phyloP scores from a whole-genome alignment of 2,113 vertebrate species.

The Budorcas taxicolor region DNA sequence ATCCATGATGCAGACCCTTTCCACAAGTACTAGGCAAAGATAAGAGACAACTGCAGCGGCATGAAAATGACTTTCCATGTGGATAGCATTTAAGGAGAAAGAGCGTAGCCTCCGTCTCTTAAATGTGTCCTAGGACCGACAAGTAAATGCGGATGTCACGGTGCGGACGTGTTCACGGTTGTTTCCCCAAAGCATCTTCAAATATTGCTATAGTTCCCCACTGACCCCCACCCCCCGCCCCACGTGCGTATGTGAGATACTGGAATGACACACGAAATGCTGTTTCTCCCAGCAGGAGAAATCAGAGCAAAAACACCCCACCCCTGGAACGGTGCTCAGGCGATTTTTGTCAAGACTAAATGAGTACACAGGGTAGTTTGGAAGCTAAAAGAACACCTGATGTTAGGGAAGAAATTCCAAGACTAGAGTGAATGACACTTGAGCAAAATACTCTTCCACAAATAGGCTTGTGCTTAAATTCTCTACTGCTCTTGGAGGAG shows the following conservation, averaged over 20 bases:
- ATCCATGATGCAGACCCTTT: conserved; percentile 55
- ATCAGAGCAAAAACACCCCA: background rate
- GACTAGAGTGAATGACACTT: conserved; percentile 62
- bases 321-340: background rate
- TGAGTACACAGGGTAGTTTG: conserved; percentile 36
- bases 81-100: conserved; percentile 46
- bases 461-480: conserved; percentile 73
- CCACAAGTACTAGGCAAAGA: conserved; percentile 34
- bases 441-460: conserved; percentile 71
- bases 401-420: conserved; percentile 50
- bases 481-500: conserved; percentile 71
- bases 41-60: conserved; percentile 32
- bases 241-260: conserved; percentile 40
- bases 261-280: conserved; percentile 54
- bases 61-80: conserved; percentile 32
- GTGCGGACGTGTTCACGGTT: conserved; percentile 44
- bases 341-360: conserved; percentile 20
- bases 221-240: conserved; percentile 36
- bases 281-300: conserved; percentile 47
- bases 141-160: background rate
- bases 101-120: conserved; percentile 28
- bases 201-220: conserved; percentile 72
- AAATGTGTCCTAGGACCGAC: conserved; percentile 56
- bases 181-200: conserved; percentile 62
- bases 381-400: conserved; percentile 65